phyloP scores from a whole-genome alignment of 2,888 invertebrate genomes.

The Liodrosophila aerea region DNA sequence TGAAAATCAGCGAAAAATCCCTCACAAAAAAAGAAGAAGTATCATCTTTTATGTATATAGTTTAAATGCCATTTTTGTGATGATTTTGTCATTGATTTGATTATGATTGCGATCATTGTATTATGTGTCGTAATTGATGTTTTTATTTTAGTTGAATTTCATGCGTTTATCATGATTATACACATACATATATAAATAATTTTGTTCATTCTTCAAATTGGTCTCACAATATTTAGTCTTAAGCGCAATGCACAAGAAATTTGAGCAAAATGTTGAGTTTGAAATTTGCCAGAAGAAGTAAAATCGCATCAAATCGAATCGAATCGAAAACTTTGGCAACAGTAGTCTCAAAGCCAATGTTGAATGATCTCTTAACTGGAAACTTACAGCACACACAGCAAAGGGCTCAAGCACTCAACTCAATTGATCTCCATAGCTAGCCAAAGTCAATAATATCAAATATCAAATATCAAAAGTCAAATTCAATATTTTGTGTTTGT shows the following conservation, averaged over 20 bases:
- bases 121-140: conserved; percentile 14
- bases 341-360: conserved; percentile 50
- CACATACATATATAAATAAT: conserved; percentile 48
- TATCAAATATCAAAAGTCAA: conserved; percentile 31
- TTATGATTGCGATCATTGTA: conserved; percentile 42
- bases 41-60: conserved; percentile 56
- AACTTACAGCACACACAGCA: conserved; percentile 42
- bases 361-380: conserved; percentile 56
- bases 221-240: conserved; percentile 78
- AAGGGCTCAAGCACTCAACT: conserved; percentile 31
- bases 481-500: conserved; percentile 23
- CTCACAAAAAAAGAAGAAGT: conserved; percentile 31
- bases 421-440: conserved; percentile 72
- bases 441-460: conserved; percentile 60
- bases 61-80: conserved; percentile 79
- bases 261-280: conserved; percentile 46
- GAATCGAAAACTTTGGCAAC: not conserved
- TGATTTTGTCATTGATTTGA: conserved; percentile 68
- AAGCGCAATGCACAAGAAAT: conserved; percentile 41
- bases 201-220: conserved; percentile 81
- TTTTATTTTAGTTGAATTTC: conserved; percentile 70
- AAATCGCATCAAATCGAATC: no score
- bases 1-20: conserved; percentile 35
- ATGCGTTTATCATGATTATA: conserved; percentile 42
- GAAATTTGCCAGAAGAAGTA: conserved; percentile 27